Conservation (phyloP, 2,888 invertebrate species). For the Deladenus siricidicola region DNA sequence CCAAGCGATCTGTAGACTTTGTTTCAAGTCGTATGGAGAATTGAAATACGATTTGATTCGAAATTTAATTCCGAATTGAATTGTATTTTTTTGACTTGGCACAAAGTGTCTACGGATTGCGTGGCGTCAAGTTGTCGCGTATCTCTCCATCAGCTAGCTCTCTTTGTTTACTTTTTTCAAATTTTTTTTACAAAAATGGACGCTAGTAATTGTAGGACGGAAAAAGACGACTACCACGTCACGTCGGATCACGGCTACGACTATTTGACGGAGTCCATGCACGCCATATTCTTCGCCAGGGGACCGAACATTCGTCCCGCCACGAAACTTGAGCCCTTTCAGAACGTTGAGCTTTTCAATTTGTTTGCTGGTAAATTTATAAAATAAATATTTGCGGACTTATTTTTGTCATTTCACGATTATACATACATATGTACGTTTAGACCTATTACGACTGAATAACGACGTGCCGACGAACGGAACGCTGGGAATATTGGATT, state of each 20-base stretch:
- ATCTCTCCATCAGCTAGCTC: too few species aligned
- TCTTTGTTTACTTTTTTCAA: too few species aligned
- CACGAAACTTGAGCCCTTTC: slow-evolving; percentile 36
- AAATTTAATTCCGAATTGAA: too few species aligned
- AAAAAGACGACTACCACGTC: slow-evolving; percentile 27
- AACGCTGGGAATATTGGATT: slow-evolving; percentile 36
- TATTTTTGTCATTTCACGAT: too few species aligned
- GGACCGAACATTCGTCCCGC: slow-evolving; percentile 41
- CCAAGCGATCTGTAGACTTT: too few species aligned
- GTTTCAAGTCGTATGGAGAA: too few species aligned
- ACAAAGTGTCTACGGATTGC: too few species aligned
- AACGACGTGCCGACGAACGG: slow-evolving; percentile 41
- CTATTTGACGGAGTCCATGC: slow-evolving; percentile 37
- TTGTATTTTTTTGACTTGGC: too few species aligned
- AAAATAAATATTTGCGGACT: background rate
- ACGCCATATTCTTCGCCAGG: slow-evolving; percentile 46
- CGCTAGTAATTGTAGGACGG: slow-evolving; percentile 26
- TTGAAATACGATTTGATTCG: too few species aligned
- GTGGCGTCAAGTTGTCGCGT: too few species aligned
- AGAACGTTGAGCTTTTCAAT: slow-evolving; percentile 47
- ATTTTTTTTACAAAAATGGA: too few species aligned
- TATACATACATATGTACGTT: too few species aligned
- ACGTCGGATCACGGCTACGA: slow-evolving; percentile 48
- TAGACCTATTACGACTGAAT: slow-evolving; percentile 26
- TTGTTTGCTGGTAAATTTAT: slow-evolving; percentile 16